Evolutionary conservation across 2,797 vertebrate genomes (phyloP).

Genomic region (Spea hammondii): DNA sequence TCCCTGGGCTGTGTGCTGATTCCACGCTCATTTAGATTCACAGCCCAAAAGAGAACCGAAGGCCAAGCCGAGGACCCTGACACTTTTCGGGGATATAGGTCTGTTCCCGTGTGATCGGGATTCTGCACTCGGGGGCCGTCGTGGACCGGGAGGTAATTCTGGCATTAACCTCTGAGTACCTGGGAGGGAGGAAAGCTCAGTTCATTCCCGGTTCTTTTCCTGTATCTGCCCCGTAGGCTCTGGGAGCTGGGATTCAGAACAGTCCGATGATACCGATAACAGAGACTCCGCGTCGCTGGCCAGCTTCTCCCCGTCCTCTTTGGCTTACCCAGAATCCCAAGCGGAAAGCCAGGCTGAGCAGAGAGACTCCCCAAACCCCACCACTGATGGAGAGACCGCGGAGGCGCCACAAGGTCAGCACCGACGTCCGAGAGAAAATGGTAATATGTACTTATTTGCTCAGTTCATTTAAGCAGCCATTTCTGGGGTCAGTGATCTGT

Average conservation of each 20-base stretch:
- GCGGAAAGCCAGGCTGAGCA: background rate
- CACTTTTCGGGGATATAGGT: background rate
- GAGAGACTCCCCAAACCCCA: background rate
- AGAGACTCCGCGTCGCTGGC: conserved; percentile 13
- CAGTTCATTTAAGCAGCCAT: no score
- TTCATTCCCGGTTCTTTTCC: background rate
- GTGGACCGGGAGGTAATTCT: background rate
- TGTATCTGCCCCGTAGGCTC: conserved; percentile 5
- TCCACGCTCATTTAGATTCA: conserved; percentile 1
- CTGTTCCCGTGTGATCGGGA: conserved; percentile 16
- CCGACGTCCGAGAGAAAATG: background rate
- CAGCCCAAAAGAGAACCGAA: background rate
- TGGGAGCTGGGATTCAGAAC: background rate
- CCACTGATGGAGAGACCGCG: no score
- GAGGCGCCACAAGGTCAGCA: background rate
- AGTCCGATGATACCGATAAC: conserved; percentile 8
- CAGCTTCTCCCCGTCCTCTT: conserved; percentile 13
- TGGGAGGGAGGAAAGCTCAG: background rate
- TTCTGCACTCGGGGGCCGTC: conserved; percentile 15
- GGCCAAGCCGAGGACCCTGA: background rate
- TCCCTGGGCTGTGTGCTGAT: no score
- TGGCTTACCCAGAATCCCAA: conserved; percentile 3
- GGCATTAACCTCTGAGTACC: background rate
- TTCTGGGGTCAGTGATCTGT: no score
- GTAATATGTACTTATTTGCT: no score